Conservation (phyloP, 2,113 vertebrate species). For the Thymallus thymallus region DNA sequence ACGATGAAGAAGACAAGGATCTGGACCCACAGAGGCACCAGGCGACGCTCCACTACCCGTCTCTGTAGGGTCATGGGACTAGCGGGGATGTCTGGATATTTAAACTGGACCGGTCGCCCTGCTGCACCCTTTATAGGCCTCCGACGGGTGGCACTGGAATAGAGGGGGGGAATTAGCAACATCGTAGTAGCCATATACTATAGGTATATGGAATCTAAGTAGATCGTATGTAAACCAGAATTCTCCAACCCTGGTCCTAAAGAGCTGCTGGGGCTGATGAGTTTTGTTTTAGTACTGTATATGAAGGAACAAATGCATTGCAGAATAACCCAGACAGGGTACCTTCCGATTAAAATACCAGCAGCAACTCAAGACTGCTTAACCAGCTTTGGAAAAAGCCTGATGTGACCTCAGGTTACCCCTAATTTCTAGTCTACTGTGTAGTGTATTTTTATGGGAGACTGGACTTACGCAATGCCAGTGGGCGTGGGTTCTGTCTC, state of each 20-base stretch:
- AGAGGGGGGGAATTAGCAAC: too few species aligned
- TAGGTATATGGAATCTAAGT: background rate
- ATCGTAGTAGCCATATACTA: too few species aligned
- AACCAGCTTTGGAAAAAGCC: too few species aligned
- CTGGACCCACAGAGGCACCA: conserved; percentile 67
- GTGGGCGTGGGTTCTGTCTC: conserved; percentile 43
- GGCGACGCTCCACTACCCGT: conserved; percentile 41
- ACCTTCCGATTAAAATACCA: too few species aligned
- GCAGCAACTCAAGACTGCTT: too few species aligned
- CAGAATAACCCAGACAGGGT: too few species aligned
- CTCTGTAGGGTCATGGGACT: conserved; percentile 56
- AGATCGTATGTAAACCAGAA: background rate
- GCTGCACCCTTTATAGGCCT: conserved; percentile 73
- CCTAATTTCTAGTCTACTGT: background rate
- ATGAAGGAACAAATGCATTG: too few species aligned
- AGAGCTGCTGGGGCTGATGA: too few species aligned
- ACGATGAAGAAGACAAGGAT: conserved; percentile 69
- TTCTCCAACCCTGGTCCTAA: too few species aligned
- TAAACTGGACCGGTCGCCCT: conserved; percentile 70
- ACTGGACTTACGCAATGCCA: conserved; percentile 65
- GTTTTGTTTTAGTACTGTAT: too few species aligned
- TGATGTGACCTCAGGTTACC: too few species aligned
- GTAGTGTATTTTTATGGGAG: background rate
- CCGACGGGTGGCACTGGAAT: conserved; percentile 67
- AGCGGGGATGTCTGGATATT: conserved; percentile 55